Conservation (phyloP, 2,888 invertebrate genomes). For the Pseudoips prasinana region DNA sequence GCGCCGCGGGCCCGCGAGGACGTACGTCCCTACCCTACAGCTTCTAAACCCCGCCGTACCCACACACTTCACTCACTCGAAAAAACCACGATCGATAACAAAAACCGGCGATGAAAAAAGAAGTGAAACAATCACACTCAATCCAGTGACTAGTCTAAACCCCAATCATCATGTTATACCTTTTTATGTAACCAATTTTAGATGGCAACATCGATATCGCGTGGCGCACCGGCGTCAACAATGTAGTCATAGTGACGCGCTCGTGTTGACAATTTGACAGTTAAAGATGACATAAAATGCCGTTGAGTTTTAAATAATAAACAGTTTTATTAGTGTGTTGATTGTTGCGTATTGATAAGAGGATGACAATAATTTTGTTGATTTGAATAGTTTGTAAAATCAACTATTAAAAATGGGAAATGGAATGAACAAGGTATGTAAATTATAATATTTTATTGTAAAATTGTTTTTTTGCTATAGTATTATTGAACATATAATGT, state of each 20-base stretch:
- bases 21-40: slow-evolving; percentile 40
- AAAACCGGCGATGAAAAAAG: slow-evolving; percentile 33
- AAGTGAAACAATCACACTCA: slow-evolving; percentile 1
- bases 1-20: slow-evolving; percentile 54
- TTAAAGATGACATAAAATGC: slow-evolving; percentile 41
- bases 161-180: slow-evolving; percentile 32
- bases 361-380: slow-evolving; percentile 56
- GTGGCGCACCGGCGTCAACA: slow-evolving; percentile 71
- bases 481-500: too few relatives aligned
- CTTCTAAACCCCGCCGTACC: slow-evolving; percentile 24
- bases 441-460: too few relatives aligned
- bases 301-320: slow-evolving; percentile 45
- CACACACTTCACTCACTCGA: slow-evolving; percentile 24
- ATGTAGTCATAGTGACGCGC: slow-evolving; percentile 78
- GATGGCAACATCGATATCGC: slow-evolving; percentile 54
- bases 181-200: slow-evolving; percentile 40
- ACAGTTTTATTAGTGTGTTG: slow-evolving; percentile 44
- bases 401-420: slow-evolving; percentile 86
- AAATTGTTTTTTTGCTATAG: too few relatives aligned
- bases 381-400: slow-evolving; percentile 39
- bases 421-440: slow-evolving; percentile 94
- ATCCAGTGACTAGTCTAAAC: slow-evolving; percentile 1
- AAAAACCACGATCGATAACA: slow-evolving; percentile 53
- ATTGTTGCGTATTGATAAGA: slow-evolving; percentile 42
- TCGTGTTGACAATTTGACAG: slow-evolving; percentile 68